phyloP scores from a whole-genome alignment of 2,888 invertebrate genomes.

The Leucophenga maculata region DNA sequence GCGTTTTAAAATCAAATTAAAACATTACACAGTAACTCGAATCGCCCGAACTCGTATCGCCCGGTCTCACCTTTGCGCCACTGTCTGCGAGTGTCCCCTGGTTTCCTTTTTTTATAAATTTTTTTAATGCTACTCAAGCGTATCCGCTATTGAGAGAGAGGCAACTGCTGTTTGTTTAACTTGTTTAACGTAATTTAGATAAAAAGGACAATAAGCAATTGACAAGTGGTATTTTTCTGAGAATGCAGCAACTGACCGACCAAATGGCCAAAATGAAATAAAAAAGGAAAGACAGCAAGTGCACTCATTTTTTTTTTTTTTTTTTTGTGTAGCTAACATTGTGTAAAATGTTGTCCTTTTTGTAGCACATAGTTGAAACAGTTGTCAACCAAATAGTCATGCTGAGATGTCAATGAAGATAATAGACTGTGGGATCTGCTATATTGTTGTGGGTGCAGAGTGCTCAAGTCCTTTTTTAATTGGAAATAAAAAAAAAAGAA shows the following conservation, averaged over 20 bases:
- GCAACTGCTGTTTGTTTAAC: slow-evolving; percentile 65
- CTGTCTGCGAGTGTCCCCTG: slow-evolving; percentile 5
- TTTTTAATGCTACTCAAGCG: neutral
- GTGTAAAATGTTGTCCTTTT: neutral
- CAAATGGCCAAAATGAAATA: slow-evolving; percentile 16
- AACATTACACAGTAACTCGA: slow-evolving; percentile 52
- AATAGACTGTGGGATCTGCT: slow-evolving; percentile 44
- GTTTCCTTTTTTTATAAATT: slow-evolving; percentile 10
- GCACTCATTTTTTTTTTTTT: neutral
- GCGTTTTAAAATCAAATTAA: slow-evolving; percentile 68
- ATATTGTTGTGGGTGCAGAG: slow-evolving; percentile 58
- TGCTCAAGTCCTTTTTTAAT: slow-evolving; percentile 60
- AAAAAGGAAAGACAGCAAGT: neutral
- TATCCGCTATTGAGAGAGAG: slow-evolving; percentile 46
- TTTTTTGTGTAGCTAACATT: too few relatives aligned
- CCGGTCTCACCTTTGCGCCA: slow-evolving; percentile 27
- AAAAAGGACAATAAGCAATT: slow-evolving; percentile 60
- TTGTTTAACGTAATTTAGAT: slow-evolving; percentile 64
- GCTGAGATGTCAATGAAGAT: slow-evolving; percentile 62
- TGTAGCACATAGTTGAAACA: slow-evolving; percentile 47
- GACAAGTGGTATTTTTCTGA: slow-evolving; percentile 64
- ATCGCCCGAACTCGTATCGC: slow-evolving; percentile 29
- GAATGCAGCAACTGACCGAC: neutral
- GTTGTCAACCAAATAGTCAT: slow-evolving; percentile 58
- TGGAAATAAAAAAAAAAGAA: slow-evolving; percentile 57